phyloP scores from a whole-genome alignment of 2,888 invertebrate genomes.

The Incurvaria masculella region DNA sequence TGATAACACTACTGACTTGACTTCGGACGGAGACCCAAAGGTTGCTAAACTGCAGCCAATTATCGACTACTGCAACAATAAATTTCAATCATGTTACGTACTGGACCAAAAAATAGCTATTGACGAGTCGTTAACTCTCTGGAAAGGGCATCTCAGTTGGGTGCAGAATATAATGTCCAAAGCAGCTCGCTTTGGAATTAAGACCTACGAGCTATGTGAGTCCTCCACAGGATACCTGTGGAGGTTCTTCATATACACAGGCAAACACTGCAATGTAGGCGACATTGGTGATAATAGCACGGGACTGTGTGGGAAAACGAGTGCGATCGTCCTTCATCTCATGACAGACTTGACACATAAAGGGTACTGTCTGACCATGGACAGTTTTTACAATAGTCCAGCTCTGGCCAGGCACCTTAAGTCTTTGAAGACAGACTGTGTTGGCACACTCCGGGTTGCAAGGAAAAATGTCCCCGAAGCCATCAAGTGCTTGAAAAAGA shows the following conservation, averaged over 20 bases:
- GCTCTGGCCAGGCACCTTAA: too few relatives aligned
- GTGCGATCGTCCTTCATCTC: too few relatives aligned
- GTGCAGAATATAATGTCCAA: slow-evolving; percentile 12
- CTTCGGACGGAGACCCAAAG: slow-evolving; percentile 3
- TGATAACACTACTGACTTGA: slow-evolving; percentile 11
- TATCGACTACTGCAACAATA: slow-evolving; percentile 5
- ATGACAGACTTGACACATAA: too few relatives aligned
- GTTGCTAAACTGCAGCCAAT: slow-evolving; percentile 6
- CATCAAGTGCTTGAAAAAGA: too few relatives aligned
- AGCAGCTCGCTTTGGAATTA: slow-evolving; percentile 15
- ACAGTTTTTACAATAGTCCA: too few relatives aligned
- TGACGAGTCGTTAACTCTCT: slow-evolving; percentile 12
- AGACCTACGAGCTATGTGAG: slow-evolving; percentile 18
- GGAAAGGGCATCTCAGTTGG: slow-evolving; percentile 14
- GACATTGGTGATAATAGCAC: too few relatives aligned
- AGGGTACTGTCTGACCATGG: too few relatives aligned
- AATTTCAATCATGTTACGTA: slow-evolving; percentile 4
- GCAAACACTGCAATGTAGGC: too few relatives aligned
- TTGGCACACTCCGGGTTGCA: too few relatives aligned
- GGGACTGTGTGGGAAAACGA: too few relatives aligned
- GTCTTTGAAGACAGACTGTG: too few relatives aligned
- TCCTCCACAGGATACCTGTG: slow-evolving; percentile 5
- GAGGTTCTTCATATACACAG: background rate
- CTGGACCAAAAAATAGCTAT: slow-evolving; percentile 1
- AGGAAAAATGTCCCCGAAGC: too few relatives aligned